Evolutionary conservation across 2,888 invertebrate species (phyloP).

Genomic region (Clunio marinus): DNA sequence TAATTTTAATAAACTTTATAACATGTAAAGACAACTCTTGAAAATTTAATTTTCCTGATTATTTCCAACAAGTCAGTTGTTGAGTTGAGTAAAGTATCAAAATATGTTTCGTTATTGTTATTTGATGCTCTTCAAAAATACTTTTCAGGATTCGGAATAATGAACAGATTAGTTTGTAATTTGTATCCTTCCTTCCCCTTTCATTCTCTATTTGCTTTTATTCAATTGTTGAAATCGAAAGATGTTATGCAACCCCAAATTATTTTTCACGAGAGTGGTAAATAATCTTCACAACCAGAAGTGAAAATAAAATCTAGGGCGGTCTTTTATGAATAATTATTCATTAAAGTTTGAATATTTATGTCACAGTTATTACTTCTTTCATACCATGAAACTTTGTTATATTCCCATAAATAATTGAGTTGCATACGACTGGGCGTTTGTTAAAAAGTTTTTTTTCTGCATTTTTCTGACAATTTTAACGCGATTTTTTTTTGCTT

Average conservation of each 20-base stretch:
- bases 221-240: conserved; percentile 31
- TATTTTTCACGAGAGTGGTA: not conserved
- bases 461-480: conserved; percentile 38
- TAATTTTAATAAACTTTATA: not conserved
- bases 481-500: conserved; percentile 15
- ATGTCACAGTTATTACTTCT: conserved; percentile 29
- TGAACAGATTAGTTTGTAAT: conserved; percentile 31
- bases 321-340: conserved; percentile 12
- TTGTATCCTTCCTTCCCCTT: conserved; percentile 34
- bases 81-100: not conserved
- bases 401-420: too few relatives aligned
- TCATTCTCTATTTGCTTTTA: not conserved
- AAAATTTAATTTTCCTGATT: not conserved
- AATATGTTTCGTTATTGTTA: not conserved
- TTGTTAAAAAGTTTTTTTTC: not conserved
- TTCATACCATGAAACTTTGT: too few relatives aligned
- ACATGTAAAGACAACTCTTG: not conserved
- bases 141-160: not conserved
- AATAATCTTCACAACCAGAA: conserved; percentile 13
- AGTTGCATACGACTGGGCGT: not conserved
- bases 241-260: conserved; percentile 35
- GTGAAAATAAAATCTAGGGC: not conserved
- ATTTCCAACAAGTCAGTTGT: too few relatives aligned
- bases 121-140: not conserved
- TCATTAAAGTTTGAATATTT: conserved; percentile 14